Base-by-base conservation (phyloP, 2,888 invertebrate species). In the Erannis defoliaria region DNA sequence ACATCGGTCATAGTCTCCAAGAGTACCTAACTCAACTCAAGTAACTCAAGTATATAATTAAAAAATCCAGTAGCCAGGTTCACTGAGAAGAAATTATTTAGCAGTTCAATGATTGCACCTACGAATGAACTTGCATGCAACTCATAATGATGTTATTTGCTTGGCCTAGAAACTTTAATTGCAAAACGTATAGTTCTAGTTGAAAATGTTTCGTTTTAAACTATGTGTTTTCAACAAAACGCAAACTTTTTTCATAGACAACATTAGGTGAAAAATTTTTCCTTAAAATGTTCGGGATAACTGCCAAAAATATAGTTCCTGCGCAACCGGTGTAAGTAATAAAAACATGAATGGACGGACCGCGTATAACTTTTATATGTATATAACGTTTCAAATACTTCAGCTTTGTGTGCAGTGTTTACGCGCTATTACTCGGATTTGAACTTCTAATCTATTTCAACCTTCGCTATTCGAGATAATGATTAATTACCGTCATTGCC, bases 241-340 rank as follows among this genome's bases (percentile, higher is more conserved):
- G n/a, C 9, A 42, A 55, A 61, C 45, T 49, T 55, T 35, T 55
- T 49, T 55, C 35, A 60, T 54, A 55, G 19, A 33, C n/a, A 46
- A 62, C 62, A 48, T 53, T 35, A 56, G 40, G 50, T 45, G 49
- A 23, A 54, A 57, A 54, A 42, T 53, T 38, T 61, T 26, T 37
- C 48, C 48, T 40, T 42, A 62, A 56, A 54, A 53, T 48, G 43
- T 54, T 19, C 35, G 48, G 53, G 31, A 48, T 19, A 48, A 48
- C 42, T 48, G 42, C 53, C 48, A 53, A 54, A 61, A 42, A 55
- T 49, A 40, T 62, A 48, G 51, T 55, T 37, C 49, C 51, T 46
- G 55, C 55, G 56, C 51, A 62, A 62, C 46, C 46, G 46, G 56
- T 62, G 62, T 62, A 37, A 33, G 55, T 37, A 57, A 62, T 62